Base-by-base conservation (phyloP, 2,113 vertebrate genomes). In the Ciconia boyciana region DNA sequence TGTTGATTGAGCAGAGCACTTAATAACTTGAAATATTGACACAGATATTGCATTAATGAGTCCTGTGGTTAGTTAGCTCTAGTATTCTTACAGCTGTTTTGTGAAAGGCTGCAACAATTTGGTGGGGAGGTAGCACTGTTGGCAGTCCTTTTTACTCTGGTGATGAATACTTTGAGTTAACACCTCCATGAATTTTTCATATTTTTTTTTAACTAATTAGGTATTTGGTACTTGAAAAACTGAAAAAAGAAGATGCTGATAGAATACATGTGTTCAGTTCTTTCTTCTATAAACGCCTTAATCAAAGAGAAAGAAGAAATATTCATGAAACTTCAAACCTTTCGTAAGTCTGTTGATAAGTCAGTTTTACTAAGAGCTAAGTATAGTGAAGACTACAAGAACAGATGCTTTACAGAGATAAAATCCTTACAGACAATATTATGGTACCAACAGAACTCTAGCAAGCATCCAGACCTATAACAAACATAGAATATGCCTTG, bases 281-380 rank as follows among this genome's bases (percentile, higher is more conserved):
- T 19, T 99, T 99, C 97, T 99, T 99, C 89, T 99, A 99, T 95
- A 99, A 99, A 98, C 98, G 99, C 68, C 99, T 99, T 96, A 99
- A 99, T 98, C 99, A 99, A 96, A 98, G 99, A 91, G 99, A 99
- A 91, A 98, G 99, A 75, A 98, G 99, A 95, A 99, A 93, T 72
- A 96, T 98, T 18, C 96, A 98, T 8, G 99, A 99, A 95, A 97
- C 99, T 24, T 97, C 98, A 57, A 99, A 98, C 96, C 97, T 99
- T 80, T 99, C 99, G 99, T 99, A 98, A 99, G 99, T 98, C 19
- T 84, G 21, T 75, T 78, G 64, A 62, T 74, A 58, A 81, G 39
- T 79, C 57, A 69, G 15, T 71, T 74, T 48, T 49, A 54, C 15
- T 9, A 25, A 69, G 44, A 80, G 20, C 46, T 61, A 36, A 51